phyloP scores from a whole-genome alignment of 2,797 vertebrate species.

The Chelmon rostratus region DNA sequence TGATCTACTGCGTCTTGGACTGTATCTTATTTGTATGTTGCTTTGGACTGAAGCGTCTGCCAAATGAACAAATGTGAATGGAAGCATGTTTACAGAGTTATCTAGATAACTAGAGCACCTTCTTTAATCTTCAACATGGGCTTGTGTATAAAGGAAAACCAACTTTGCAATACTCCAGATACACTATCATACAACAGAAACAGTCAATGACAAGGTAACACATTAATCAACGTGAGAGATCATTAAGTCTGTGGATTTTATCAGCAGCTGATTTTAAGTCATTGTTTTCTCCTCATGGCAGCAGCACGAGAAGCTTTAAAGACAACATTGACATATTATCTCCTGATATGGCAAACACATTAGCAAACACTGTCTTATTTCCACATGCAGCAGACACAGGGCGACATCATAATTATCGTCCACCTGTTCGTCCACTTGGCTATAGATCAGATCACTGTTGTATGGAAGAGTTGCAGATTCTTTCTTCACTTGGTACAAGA shows the following conservation, averaged over 20 bases:
- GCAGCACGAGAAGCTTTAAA: too few species aligned
- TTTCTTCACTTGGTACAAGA: conserved; percentile 1
- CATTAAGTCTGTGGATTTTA: too few species aligned
- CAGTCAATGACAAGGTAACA: too few species aligned
- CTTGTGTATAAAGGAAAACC: background rate
- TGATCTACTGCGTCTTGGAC: background rate
- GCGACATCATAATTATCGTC: too few species aligned
- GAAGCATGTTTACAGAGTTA: background rate
- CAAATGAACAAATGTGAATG: background rate
- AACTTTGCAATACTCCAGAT: background rate
- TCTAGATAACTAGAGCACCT: background rate
- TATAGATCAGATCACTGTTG: background rate
- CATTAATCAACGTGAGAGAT: too few species aligned
- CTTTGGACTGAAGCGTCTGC: background rate
- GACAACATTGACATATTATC: too few species aligned
- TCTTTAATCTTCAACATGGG: background rate
- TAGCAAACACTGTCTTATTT: background rate
- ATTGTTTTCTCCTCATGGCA: too few species aligned
- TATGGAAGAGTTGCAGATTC: background rate
- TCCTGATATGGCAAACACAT: too few species aligned
- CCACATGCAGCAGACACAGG: background rate
- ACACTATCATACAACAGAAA: background rate
- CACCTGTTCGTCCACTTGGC: background rate
- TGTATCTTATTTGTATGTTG: background rate
- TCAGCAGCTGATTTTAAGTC: too few species aligned